Percentiles rank a stretch among this genome's conserved stretches.
phyloP scores from a whole-genome alignment of 2,797 vertebrate genomes.

The Oceanodroma leucorhoa region DNA sequence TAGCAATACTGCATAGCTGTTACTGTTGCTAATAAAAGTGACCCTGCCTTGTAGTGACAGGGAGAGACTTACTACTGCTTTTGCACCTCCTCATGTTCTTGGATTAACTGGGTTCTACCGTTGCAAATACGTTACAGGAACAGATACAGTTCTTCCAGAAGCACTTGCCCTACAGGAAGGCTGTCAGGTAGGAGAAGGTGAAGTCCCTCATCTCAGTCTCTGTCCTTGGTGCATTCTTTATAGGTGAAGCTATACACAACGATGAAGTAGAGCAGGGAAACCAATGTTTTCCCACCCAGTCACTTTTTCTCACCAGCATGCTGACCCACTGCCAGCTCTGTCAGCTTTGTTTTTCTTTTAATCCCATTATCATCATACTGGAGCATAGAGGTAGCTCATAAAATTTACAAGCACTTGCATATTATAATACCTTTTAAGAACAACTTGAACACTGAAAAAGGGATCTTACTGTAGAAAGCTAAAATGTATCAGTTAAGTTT shows the following conservation, averaged over 20 bases:
- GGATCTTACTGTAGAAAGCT: neutral
- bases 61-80: neutral
- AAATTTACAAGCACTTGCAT: neutral
- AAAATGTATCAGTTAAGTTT: neutral
- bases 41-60: neutral
- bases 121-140: neutral
- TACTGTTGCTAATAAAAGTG: neutral
- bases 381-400: neutral
- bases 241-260: accelerated
- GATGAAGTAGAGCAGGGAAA: neutral
- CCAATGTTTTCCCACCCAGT: neutral
- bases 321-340: neutral
- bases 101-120: neutral
- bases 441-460: neutral
- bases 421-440: neutral
- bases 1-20: neutral
- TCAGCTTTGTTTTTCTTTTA: neutral
- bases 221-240: accelerated
- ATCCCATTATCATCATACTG: neutral
- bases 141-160: neutral
- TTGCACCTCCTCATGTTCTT: neutral
- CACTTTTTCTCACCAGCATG: neutral
- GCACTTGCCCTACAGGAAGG: neutral
- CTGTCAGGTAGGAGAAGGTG: neutral
- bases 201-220: neutral